Percentiles rank a stretch among this genome's conserved stretches.
These are phyloP conservation scores for Macropis europaea DNA, from an alignment of 2,888 invertebrate species.

Conservation along the genomic window DNA sequence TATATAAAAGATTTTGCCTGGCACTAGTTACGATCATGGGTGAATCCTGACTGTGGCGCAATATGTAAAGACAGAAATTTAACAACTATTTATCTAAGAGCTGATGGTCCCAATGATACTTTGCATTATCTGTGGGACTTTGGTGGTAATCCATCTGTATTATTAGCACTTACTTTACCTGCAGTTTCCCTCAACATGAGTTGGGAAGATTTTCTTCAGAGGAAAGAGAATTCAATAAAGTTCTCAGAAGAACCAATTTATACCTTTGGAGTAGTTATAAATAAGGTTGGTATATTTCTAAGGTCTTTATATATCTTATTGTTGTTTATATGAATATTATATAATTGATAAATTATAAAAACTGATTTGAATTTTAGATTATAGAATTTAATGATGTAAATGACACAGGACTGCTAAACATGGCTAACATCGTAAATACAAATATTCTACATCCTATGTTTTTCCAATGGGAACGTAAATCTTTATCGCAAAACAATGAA, in stretches of 20 bases:
- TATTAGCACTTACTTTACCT: constrained; percentile 81
- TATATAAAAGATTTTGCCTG: constrained; percentile 54
- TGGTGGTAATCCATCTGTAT: constrained; percentile 82
- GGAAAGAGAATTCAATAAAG: constrained; percentile 73
- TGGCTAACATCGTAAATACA: constrained; percentile 71
- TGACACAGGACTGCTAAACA: constrained; percentile 80
- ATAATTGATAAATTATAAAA: not conserved
- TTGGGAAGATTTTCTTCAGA: constrained; percentile 79
- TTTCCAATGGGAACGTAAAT: constrained; percentile 78
- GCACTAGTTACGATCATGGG: constrained; percentile 69
- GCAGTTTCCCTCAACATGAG: constrained; percentile 80
- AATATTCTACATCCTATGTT: constrained; percentile 74
- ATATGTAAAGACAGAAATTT: constrained; percentile 73
- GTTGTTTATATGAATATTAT: not conserved
- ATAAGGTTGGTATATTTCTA: constrained; percentile 80
- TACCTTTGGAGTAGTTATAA: constrained; percentile 83
- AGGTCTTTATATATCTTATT: not conserved
- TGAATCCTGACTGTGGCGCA: constrained; percentile 75
- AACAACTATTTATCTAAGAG: constrained; percentile 82
- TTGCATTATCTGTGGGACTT: constrained; percentile 87
- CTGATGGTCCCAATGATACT: constrained; percentile 82
- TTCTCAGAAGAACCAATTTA: constrained; percentile 81
- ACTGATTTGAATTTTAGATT: constrained; percentile 78
- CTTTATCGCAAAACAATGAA: constrained; percentile 76
- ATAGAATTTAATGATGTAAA: constrained; percentile 83